Evolutionary conservation across 2,888 invertebrate species (phyloP).

Genomic region (Drosophila mimica): DNA sequence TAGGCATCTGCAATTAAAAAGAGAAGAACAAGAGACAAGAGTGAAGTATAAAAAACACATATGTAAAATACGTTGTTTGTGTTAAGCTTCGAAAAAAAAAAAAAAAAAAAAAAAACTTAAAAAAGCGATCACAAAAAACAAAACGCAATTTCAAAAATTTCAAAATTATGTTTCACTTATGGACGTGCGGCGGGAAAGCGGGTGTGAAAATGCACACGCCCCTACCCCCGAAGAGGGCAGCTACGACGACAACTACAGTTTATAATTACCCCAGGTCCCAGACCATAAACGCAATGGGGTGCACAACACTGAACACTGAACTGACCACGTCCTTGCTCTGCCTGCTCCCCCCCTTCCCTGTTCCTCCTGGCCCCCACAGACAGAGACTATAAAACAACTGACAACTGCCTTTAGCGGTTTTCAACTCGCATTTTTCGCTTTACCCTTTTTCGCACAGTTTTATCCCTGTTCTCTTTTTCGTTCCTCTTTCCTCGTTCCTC

Average conservation of each 20-base stretch:
- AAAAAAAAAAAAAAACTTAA: not conserved
- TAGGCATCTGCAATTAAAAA: constrained; percentile 91
- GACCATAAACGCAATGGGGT: constrained; percentile 65
- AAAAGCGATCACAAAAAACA: constrained; percentile 18
- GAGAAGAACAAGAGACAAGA: constrained; percentile 85
- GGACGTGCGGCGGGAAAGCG: constrained; percentile 60
- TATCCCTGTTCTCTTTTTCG: not conserved
- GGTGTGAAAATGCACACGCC: constrained; percentile 81
- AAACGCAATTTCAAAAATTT: constrained; percentile 18
- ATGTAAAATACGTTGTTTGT: constrained; percentile 60
- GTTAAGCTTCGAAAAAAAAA: not conserved
- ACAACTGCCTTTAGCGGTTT: constrained; percentile 74
- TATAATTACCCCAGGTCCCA: constrained; percentile 68
- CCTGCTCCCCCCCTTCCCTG: not conserved
- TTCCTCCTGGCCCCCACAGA: constrained; percentile 10
- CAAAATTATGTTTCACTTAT: constrained; percentile 55
- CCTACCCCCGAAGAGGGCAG: constrained; percentile 30
- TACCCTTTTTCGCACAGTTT: constrained; percentile 51
- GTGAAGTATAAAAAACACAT: constrained; percentile 85
- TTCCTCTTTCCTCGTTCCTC: not conserved
- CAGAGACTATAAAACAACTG: constrained; percentile 45
- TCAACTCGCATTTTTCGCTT: constrained; percentile 41
- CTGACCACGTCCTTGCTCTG: constrained; percentile 41
- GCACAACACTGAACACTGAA: constrained; percentile 27
- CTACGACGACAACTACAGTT: constrained; percentile 50